Evolutionary conservation across 2,888 invertebrate genomes (phyloP).

Genomic region (Empis stercorea): DNA sequence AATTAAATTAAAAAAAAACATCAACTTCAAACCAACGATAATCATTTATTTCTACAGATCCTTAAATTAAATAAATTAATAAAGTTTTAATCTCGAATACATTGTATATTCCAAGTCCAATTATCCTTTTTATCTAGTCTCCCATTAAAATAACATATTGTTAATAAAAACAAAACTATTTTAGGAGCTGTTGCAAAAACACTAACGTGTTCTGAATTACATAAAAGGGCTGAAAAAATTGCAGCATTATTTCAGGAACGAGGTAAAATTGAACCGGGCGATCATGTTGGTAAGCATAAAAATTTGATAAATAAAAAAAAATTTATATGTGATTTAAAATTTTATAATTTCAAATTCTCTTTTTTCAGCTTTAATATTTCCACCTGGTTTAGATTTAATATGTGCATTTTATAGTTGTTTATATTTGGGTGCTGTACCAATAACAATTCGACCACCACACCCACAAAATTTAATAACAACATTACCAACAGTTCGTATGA

Average conservation of each 20-base stretch:
- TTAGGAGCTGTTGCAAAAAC: slow-evolving; percentile 65
- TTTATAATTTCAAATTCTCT: slow-evolving; percentile 1
- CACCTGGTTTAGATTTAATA: slow-evolving; percentile 93
- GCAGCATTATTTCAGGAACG: slow-evolving; percentile 81
- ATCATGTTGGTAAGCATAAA: slow-evolving; percentile 55
- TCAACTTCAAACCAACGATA: too few species aligned
- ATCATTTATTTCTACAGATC: too few species aligned
- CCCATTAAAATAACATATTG: too few species aligned
- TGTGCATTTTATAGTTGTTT: slow-evolving; percentile 98
- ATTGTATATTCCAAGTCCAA: too few species aligned
- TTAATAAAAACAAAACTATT: too few species aligned
- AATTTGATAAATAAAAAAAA: not conserved
- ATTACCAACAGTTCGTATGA: slow-evolving; percentile 94
- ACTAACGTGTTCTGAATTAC: slow-evolving; percentile 86
- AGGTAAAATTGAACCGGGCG: slow-evolving; percentile 92
- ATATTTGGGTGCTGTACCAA: slow-evolving; percentile 93
- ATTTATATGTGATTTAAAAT: too few species aligned
- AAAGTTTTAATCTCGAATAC: too few species aligned
- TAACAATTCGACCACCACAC: slow-evolving; percentile 96
- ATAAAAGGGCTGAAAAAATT: slow-evolving; percentile 87
- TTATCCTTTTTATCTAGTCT: too few species aligned
- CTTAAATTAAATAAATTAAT: too few species aligned
- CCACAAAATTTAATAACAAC: slow-evolving; percentile 97
- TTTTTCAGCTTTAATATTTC: slow-evolving; percentile 82
- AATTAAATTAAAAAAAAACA: too few species aligned